Base-by-base conservation (phyloP, 2,113 vertebrate genomes). In the Promerops cafer region DNA sequence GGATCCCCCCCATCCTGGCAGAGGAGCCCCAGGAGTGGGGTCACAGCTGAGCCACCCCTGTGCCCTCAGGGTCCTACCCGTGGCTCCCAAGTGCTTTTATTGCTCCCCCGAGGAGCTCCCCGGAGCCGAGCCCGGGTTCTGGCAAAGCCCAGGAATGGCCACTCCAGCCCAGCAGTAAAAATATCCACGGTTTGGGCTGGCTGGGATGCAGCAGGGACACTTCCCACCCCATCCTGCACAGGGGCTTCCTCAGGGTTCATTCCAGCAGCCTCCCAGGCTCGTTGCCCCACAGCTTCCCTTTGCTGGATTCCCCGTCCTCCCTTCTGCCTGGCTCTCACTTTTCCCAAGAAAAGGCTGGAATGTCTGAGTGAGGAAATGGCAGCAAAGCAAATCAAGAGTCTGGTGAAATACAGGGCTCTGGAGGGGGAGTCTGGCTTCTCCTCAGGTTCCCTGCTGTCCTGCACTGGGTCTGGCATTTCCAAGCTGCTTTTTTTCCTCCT, bases 211-310 rank as follows among this genome's bases (percentile, higher is more conserved):
- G 39, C 33, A 63, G 27, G 45, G 56, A 77, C 12, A 1, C 6
- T 54, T 11, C 15, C 49, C 49, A 64, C 23, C 18, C n/a, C 69
- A 1, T 19, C 28, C 69, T 89, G 44, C 24, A 50, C 23, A 61
- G 72, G 30, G 40, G 42, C 71, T 94, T 42, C 79, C 47, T 37
- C 83, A 70, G 71, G 81, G 31, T 16, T 89, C 76, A 52, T 65
- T 81, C 71, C 92, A 57, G 53, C 12, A 16, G 59, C 93, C 68
- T 92, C 77, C 76, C 89, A 70, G 89, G 68, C 90, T 83, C 4
- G 0, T 87, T 85, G 65, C 94, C 92, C 28, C 53, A 53, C 50
- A 72, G 39, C 56, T 87, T 87, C 59, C 33, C 70, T 83, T 69
- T 70, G 18, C 64, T 87, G 7, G 44, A 70, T 47, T 77, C 78